Conservation (phyloP, 1,140 invertebrate species). For the Caenorhabditis briggsae region DNA sequence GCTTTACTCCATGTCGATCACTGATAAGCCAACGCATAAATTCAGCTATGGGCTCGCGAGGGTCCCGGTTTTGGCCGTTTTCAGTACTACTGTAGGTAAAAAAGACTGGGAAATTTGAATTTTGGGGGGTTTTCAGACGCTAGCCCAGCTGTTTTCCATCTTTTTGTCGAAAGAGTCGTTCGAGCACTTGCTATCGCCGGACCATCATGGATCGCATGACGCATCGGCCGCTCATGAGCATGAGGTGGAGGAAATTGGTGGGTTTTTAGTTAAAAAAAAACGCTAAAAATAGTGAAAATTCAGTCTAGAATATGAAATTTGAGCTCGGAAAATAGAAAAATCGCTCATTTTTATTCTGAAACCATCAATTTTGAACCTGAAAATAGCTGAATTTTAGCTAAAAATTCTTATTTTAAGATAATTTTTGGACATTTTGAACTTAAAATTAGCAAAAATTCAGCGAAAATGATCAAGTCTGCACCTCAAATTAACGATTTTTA, state of each 20-base stretch:
- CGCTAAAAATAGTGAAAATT: background rate
- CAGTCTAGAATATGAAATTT: too few relatives aligned
- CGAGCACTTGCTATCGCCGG: conserved; percentile 75
- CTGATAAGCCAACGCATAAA: conserved; percentile 69
- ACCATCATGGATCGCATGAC: conserved; percentile 71
- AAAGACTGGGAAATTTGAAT: background rate
- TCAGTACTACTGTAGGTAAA: conserved; percentile 71
- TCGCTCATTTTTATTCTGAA: too few relatives aligned
- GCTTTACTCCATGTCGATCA: conserved; percentile 69
- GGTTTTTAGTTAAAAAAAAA: background rate
- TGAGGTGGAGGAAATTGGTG: conserved; percentile 55
- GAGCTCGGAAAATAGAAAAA: too few relatives aligned
- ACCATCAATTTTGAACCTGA: too few relatives aligned
- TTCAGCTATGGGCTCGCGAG: conserved; percentile 69
- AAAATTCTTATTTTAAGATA: too few relatives aligned
- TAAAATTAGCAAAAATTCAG: too few relatives aligned
- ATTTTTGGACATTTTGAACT: too few relatives aligned
- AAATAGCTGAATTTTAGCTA: too few relatives aligned
- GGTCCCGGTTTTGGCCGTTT: conserved; percentile 75
- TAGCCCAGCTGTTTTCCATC: conserved; percentile 76
- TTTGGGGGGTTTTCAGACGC: conserved; percentile 60
- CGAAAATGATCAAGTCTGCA: too few relatives aligned
- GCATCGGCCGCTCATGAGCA: conserved; percentile 59
- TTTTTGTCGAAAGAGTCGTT: conserved; percentile 76
- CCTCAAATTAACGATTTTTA: too few relatives aligned